Conservation (phyloP, 1,140 invertebrate species). For the Drosophila sulfurigaster region DNA sequence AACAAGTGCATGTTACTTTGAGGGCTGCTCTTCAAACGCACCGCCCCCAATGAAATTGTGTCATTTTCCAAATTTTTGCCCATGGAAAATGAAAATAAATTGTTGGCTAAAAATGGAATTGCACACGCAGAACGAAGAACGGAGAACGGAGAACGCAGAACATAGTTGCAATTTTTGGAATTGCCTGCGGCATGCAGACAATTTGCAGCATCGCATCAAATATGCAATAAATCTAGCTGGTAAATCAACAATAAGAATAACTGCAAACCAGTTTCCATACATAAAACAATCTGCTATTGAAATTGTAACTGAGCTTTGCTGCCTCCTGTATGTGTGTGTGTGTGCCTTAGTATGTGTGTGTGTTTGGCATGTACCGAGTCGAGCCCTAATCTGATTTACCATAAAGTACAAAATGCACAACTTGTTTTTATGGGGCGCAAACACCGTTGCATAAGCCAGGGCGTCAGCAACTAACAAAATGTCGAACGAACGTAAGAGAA, state of each 20-base stretch:
- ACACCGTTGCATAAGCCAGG: slow-evolving; percentile 54
- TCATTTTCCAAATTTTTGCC: neutral
- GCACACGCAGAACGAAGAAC: neutral
- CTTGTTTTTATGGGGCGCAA: slow-evolving; percentile 31
- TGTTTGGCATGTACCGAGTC: slow-evolving; percentile 28
- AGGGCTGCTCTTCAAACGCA: neutral
- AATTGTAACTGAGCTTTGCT: slow-evolving; percentile 63
- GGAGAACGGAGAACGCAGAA: neutral
- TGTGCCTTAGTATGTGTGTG: neutral
- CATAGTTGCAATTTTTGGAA: slow-evolving; percentile 29
- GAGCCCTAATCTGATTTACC: slow-evolving; percentile 71
- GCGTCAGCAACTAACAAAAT: slow-evolving; percentile 53
- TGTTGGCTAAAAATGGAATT: slow-evolving; percentile 1
- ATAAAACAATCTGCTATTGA: slow-evolving; percentile 73
- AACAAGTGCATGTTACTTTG: neutral
- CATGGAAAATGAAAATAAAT: slow-evolving; percentile 10
- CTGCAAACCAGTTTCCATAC: slow-evolving; percentile 29
- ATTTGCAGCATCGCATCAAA: slow-evolving; percentile 76
- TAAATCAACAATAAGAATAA: slow-evolving; percentile 72
- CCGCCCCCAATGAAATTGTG: neutral
- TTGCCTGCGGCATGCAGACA: slow-evolving; percentile 60
- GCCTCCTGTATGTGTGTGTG: slow-evolving; percentile 4
- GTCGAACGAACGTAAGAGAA: slow-evolving; percentile 25
- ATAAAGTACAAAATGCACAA: slow-evolving; percentile 71
- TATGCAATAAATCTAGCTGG: slow-evolving; percentile 76